Conservation (phyloP, 2,113 vertebrate genomes). For the Oostethus manadensis region DNA sequence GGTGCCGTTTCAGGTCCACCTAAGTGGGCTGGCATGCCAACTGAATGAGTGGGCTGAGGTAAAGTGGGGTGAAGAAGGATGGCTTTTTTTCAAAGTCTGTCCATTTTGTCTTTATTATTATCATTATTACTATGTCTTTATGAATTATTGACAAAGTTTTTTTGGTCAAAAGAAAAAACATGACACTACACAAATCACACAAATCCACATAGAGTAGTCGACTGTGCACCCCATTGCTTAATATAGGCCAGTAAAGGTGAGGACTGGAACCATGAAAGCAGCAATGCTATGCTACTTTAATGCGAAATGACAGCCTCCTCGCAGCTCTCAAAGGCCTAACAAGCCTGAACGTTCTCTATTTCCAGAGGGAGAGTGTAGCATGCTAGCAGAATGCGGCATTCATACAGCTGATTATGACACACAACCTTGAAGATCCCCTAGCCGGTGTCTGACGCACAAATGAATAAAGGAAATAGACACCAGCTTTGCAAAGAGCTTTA, state of each 20-base stretch:
- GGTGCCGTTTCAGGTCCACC: slow-evolving; percentile 50
- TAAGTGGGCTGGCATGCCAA: slow-evolving; percentile 45
- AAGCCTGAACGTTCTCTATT: slow-evolving; percentile 38
- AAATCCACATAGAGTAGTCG: too few relatives aligned
- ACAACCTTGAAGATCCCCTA: slow-evolving; percentile 18
- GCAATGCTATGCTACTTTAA: slow-evolving; percentile 47
- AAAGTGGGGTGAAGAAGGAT: slow-evolving; percentile 5
- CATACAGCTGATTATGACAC: slow-evolving; percentile 25
- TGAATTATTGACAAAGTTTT: too few relatives aligned
- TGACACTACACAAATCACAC: too few relatives aligned
- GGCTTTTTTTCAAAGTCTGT: slow-evolving; percentile 50
- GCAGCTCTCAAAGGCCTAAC: slow-evolving; percentile 45
- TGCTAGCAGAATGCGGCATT: slow-evolving; percentile 24
- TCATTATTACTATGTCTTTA: too few relatives aligned
- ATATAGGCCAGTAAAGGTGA: too few relatives aligned
- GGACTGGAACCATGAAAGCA: slow-evolving; percentile 48
- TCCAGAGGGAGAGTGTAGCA: slow-evolving; percentile 27
- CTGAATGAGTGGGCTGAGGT: slow-evolving; percentile 18
- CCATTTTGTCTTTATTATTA: too few relatives aligned
- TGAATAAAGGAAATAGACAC: neutral
- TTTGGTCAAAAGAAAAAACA: too few relatives aligned
- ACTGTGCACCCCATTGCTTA: too few relatives aligned
- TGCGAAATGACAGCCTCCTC: slow-evolving; percentile 60
- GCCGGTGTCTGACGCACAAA: slow-evolving; percentile 6
- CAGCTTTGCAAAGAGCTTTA: slow-evolving; percentile 11